phyloP scores from a whole-genome alignment of 2,888 invertebrate species.

The Ectemnius lituratus region DNA sequence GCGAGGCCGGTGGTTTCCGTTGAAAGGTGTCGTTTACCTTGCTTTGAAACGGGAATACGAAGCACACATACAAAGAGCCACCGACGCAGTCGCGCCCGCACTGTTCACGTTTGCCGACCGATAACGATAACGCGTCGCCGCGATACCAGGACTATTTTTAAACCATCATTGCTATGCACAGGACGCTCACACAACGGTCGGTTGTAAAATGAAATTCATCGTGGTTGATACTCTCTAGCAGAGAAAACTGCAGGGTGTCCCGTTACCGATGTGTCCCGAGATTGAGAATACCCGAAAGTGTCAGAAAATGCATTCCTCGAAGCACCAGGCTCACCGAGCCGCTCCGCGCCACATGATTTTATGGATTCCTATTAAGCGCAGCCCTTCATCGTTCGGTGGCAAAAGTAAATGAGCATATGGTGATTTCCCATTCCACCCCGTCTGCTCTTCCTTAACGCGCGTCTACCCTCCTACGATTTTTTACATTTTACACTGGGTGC shows the following conservation, averaged over 20 bases:
- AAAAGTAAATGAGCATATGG: slow-evolving; percentile 47
- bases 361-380: slow-evolving; percentile 47
- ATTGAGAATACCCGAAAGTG: slow-evolving; percentile 32
- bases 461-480: slow-evolving; percentile 7
- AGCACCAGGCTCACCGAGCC: slow-evolving; percentile 13
- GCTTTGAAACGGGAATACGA: slow-evolving; percentile 40
- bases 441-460: slow-evolving; percentile 19
- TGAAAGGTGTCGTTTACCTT: slow-evolving; percentile 63
- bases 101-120: slow-evolving; percentile 20
- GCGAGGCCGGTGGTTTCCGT: slow-evolving; percentile 49
- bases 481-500: slow-evolving; percentile 43
- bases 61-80: slow-evolving; percentile 37
- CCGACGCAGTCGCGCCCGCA: not conserved
- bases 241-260: not conserved
- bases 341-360: slow-evolving; percentile 34
- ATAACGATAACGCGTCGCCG: slow-evolving; percentile 56
- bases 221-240: slow-evolving; percentile 18
- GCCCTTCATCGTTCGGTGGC: slow-evolving; percentile 20
- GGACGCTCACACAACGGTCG: not conserved
- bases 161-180: slow-evolving; percentile 25
- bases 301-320: slow-evolving; percentile 32
- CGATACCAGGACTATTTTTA: slow-evolving; percentile 59
- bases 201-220: not conserved
- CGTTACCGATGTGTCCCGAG: slow-evolving; percentile 8
- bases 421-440: slow-evolving; percentile 27